Conservation (phyloP, 2,888 invertebrate species). For the Pyrgus malvae region DNA sequence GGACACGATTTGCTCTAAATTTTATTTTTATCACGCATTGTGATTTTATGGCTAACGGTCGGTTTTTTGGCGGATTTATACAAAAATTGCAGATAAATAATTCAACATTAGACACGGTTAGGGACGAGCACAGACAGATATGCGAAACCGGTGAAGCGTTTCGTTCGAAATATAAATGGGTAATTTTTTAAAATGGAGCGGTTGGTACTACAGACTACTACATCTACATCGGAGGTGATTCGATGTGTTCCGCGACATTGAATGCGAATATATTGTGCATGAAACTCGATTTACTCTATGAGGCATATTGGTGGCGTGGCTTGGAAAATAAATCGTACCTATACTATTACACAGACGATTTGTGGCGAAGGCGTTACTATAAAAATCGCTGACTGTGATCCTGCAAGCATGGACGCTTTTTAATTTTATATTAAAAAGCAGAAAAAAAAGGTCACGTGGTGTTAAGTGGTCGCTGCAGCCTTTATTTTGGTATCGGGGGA, state of each 20-base stretch:
- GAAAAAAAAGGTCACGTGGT: too few species aligned
- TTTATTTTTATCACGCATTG: slow-evolving; percentile 22
- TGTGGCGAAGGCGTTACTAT: too few species aligned
- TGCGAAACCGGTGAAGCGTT: slow-evolving; percentile 9
- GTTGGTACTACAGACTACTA: too few species aligned
- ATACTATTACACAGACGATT: too few species aligned
- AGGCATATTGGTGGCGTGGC: slow-evolving; percentile 13
- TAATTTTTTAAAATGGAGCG: slow-evolving; percentile 65
- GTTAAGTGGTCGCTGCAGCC: too few species aligned
- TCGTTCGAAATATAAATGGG: slow-evolving; percentile 35
- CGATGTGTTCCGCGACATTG: slow-evolving; percentile 75
- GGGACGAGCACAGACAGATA: slow-evolving; percentile 41
- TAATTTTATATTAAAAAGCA: too few species aligned
- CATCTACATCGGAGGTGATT: slow-evolving; percentile 43
- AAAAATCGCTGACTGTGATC: too few species aligned
- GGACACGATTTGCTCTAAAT: slow-evolving; percentile 6
- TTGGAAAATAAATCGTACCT: too few species aligned
- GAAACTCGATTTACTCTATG: slow-evolving; percentile 59
- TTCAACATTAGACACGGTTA: slow-evolving; percentile 44
- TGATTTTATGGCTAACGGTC: slow-evolving; percentile 41
- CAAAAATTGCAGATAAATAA: slow-evolving; percentile 33
- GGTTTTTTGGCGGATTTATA: slow-evolving; percentile 14
- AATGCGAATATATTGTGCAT: slow-evolving; percentile 65
- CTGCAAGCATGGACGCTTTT: too few species aligned
- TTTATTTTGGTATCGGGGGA: too few species aligned